A percentile compares a stretch with the other conserved stretches of the same genome.
Evolutionary conservation across 2,113 vertebrate species (phyloP).

Genomic region (Petrocephalus microphthalmus): DNA sequence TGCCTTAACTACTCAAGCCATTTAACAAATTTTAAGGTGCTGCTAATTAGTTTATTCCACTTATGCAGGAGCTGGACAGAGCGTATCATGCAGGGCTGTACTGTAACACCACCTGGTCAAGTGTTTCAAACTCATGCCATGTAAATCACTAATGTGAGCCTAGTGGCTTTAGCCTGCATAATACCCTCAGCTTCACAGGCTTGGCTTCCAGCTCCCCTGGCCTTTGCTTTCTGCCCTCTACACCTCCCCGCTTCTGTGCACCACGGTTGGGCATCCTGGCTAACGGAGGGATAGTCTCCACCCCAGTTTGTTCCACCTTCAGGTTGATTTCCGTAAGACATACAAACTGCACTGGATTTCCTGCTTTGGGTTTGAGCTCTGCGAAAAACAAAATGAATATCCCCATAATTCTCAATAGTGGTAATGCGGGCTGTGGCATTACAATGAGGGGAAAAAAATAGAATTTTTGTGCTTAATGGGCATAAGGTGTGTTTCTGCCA

Average conservation of each 20-base stretch:
- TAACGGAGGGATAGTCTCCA: neutral
- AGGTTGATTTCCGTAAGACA: neutral
- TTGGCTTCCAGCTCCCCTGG: constrained; percentile 23
- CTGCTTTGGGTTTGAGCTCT: neutral
- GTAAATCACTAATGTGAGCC: constrained; percentile 33
- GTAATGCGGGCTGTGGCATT: neutral
- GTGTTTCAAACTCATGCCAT: constrained; percentile 20
- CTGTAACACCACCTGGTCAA: constrained; percentile 14
- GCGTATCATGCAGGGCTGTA: constrained; percentile 19
- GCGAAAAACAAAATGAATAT: neutral
- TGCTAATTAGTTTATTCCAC: neutral
- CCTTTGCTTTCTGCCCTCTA: constrained; percentile 36
- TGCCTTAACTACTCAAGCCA: neutral
- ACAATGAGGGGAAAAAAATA: neutral
- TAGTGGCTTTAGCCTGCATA: constrained; percentile 24
- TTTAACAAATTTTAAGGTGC: neutral
- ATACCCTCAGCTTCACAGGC: constrained; percentile 25
- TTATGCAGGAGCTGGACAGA: neutral
- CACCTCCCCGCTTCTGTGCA: constrained; percentile 26
- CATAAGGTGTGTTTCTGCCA: neutral
- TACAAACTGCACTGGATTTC: neutral
- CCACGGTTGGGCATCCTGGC: neutral
- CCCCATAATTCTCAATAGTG: neutral
- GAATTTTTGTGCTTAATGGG: neutral
- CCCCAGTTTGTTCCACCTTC: constrained; percentile 23